phyloP scores from a whole-genome alignment of 2,797 vertebrate species.

The Cuculus canorus region DNA sequence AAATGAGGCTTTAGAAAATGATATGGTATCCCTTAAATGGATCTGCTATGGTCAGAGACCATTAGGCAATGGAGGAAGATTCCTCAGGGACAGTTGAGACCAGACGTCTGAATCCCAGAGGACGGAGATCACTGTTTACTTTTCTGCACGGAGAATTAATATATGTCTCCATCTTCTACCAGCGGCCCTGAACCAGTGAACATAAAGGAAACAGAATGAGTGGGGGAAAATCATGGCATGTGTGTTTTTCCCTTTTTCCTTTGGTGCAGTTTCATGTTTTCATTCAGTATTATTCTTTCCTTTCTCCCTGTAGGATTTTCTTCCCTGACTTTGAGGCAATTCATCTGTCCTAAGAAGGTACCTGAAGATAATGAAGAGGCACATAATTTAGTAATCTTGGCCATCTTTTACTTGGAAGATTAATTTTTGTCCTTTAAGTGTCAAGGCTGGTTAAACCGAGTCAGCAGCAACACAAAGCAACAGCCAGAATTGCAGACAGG shows the following conservation, averaged over 20 bases:
- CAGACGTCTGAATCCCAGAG: slow-evolving; percentile 70
- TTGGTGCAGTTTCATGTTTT: slow-evolving; percentile 51
- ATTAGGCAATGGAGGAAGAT: slow-evolving; percentile 66
- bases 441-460: slow-evolving; percentile 69
- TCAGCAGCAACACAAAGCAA: slow-evolving; percentile 11
- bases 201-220: slow-evolving; percentile 71
- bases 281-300: slow-evolving; percentile 53
- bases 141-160: slow-evolving; percentile 81
- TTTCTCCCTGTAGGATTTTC: slow-evolving; percentile 52
- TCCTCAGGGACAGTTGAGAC: slow-evolving; percentile 72
- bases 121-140: slow-evolving; percentile 71
- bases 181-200: slow-evolving; percentile 52
- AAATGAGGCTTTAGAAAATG: slow-evolving; percentile 75
- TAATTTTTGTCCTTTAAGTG: slow-evolving; percentile 66
- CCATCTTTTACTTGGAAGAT: slow-evolving; percentile 69
- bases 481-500: slow-evolving; percentile 39
- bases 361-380: slow-evolving; percentile 55
- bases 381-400: slow-evolving; percentile 67
- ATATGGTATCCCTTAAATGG: slow-evolving; percentile 64
- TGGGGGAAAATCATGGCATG: slow-evolving; percentile 16
- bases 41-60: slow-evolving; percentile 71
- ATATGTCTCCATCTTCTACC: slow-evolving; percentile 77
- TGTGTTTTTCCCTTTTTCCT: slow-evolving; percentile 61
- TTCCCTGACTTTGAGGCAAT: slow-evolving; percentile 56
- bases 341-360: slow-evolving; percentile 66